Evolutionary conservation across 2,888 invertebrate genomes (phyloP), one percentile per base, ranked within the genome.

Genomic region (Drosophila infuscata): DNA sequence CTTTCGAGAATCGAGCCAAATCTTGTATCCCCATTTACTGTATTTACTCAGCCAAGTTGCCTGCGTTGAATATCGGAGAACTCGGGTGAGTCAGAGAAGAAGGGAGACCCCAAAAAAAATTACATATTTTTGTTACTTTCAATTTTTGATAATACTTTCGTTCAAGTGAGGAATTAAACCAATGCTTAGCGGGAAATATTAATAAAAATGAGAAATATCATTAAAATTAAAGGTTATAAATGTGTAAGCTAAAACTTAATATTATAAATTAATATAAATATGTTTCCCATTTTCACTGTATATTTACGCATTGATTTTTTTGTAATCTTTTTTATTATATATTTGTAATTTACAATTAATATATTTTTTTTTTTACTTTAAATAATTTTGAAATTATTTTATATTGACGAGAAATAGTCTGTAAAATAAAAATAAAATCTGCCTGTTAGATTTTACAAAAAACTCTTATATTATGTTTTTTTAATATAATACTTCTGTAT

Each of bases 351-450:
- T 20, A 43, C 43, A 6, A 6, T 6, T 43, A 43, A 43, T 20
- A 43, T 6, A n/a, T 6, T 20, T 0, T 6, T 0, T 1, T 20
- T 20, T 20, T 12, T 1, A n/a, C 5, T 11, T n/a, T 6, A 0
- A 43, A 11, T 41, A 1, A 43, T 6, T 7, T 43, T 1, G 3
- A 1, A 11, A 43, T 6, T 12, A 25, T 25, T 20, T 6, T 6
- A 3, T 3, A 12, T 12, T 12, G 3, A 0, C 12, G 20, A 7
- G 11, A 12, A 11, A 20, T 20, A 3, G 43, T 20, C 3, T 6
- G 7, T 0, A 3, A 2, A 20, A 12, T 20, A 20, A 43, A 3
- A 1, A 7, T 7, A 25, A 20, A 20, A 46, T 20, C 2, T 20
- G 12, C 11, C 4, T n/a, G 17, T 8, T 30, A 5, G 30, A 6